Evolutionary conservation across 2,797 vertebrate species (phyloP), one percentile per base, ranked within the genome.

Genomic region (Catamblyrhynchus diadema): DNA sequence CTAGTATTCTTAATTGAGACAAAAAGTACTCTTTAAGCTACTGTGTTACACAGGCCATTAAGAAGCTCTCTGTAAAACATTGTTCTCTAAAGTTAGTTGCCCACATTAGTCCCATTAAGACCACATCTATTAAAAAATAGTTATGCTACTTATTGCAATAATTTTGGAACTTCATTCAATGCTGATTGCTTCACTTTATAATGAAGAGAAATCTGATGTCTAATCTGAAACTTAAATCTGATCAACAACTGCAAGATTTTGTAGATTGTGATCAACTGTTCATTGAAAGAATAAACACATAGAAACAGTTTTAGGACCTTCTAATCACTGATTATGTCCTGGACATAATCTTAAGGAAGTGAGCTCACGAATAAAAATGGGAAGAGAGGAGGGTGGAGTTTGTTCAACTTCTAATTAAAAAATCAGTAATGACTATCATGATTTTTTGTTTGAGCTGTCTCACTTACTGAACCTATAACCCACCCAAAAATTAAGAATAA

Each of bases 71-170:
- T 84, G 37, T 91, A 83, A 81, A 94, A 88, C 66, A 94, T 84
- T 93, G 84, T 88, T 96, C 91, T 96, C 96, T 86, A 96, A 95
- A 85, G 93, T 91, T 88, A 97, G 91, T 83, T 96, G 95, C 95
- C 96, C 90, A 95, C 93, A 94, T 89, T 92, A 95, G 86, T 75
- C 71, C 74, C 57, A 95, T 71, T 47, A 95, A 93, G 81, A 66
- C 22, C 77, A 59, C 45, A 67, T 57, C 69, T 83, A 72, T 51
- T 72, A 45, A 70, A 88, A 86, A 70, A 67, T 28, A 44, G 19
- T 51, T 88, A 81, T 51, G 41, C 73, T 96, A 93, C 41, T 94
- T 51, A 87, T 81, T 81, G 78, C 28, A 86, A 64, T 53, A 80
- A 74, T 42, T 81, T 93, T 90, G 22, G 32, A 74, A 56, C 44